Percentiles rank a stretch among this genome's conserved stretches.
Conservation (phyloP, 2,888 invertebrate species). For the Mechanitis messenoides region DNA sequence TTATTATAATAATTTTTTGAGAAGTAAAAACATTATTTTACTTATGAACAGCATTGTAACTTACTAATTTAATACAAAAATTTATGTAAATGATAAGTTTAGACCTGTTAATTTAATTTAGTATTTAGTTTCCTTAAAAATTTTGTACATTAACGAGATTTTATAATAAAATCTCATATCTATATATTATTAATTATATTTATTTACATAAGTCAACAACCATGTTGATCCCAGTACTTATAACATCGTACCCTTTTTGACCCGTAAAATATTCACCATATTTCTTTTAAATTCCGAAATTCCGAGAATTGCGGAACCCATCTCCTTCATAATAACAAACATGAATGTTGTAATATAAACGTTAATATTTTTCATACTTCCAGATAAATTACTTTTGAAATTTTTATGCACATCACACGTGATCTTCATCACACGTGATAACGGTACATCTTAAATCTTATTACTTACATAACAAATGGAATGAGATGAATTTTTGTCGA, state of each 20-base stretch:
- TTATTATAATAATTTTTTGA: too few species aligned
- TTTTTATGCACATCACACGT: background rate
- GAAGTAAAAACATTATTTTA: too few species aligned
- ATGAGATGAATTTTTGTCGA: too few species aligned
- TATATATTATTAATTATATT: slow-evolving; percentile 15
- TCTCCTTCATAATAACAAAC: slow-evolving; percentile 4
- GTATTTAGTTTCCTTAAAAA: background rate
- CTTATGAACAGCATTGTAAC: slow-evolving; percentile 11
- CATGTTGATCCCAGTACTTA: slow-evolving; percentile 21
- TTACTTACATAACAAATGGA: too few species aligned
- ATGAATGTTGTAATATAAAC: slow-evolving; percentile 11
- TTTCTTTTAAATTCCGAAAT: slow-evolving; percentile 24
- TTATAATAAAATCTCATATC: background rate
- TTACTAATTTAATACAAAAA: slow-evolving; percentile 9
- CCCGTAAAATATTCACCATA: slow-evolving; percentile 31
- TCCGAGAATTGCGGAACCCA: slow-evolving; percentile 14
- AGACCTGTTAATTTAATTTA: too few species aligned
- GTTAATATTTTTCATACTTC: slow-evolving; percentile 12
- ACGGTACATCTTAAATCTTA: too few species aligned
- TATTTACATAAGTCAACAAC: slow-evolving; percentile 24
- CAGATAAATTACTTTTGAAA: slow-evolving; percentile 10
- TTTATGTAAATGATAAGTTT: background rate
- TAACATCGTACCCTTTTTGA: slow-evolving; percentile 25
- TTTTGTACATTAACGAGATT: background rate
- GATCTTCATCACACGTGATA: background rate